phyloP scores from a whole-genome alignment of 2,113 vertebrate species.

The Phoxinus phoxinus region DNA sequence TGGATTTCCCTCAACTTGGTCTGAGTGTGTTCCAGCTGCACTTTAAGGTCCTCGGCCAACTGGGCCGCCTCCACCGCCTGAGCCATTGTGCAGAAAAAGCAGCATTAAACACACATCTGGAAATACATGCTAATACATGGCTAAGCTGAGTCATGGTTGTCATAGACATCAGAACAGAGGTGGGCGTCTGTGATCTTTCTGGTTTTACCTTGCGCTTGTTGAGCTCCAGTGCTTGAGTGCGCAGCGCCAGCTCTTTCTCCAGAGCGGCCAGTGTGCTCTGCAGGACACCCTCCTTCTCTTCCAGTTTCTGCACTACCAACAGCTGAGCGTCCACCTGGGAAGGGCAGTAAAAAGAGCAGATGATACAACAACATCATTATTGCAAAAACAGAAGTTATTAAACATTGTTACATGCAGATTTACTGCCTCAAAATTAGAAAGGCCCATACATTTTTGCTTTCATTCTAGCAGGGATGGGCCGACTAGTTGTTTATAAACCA shows the following conservation, averaged over 20 bases:
- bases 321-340: conserved; percentile 91
- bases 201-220: conserved; percentile 90
- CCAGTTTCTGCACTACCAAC: conserved; percentile 89
- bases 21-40: conserved; percentile 90
- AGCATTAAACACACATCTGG: conserved; percentile 35
- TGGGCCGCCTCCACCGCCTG: conserved; percentile 94
- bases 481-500: background rate
- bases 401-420: background rate
- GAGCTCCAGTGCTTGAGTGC: conserved; percentile 88
- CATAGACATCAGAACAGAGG: background rate
- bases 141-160: conserved; percentile 23
- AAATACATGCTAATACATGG: background rate
- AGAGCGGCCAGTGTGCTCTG: conserved; percentile 83
- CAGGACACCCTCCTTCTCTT: conserved; percentile 89
- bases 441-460: background rate
- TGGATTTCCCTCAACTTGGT: conserved; percentile 90
- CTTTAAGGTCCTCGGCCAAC: conserved; percentile 91
- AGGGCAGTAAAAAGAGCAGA: background rate
- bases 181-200: background rate
- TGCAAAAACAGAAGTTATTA: background rate
- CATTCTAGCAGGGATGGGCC: background rate
- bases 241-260: conserved; percentile 86
- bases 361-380: background rate
- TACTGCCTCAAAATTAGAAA: background rate
- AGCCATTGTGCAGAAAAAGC: conserved; percentile 26